These are phyloP conservation scores for Poecilia picta DNA, from an alignment of 2,797 vertebrate genomes.

Conservation along the genomic window DNA sequence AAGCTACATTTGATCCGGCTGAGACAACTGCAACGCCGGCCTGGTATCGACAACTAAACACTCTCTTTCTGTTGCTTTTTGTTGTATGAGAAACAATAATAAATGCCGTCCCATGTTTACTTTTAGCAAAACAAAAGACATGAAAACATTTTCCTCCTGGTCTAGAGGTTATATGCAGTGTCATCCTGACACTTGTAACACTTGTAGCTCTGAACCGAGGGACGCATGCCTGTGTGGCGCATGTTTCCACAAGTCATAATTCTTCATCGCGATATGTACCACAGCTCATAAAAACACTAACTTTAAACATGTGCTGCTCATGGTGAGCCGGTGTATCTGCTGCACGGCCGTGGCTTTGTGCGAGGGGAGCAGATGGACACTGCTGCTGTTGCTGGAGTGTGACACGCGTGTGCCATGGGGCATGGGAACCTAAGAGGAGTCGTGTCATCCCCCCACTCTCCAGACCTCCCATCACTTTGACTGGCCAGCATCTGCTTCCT, in stretches of 20 bases:
- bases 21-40: no score
- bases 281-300: neutral
- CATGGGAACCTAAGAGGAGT: slow-evolving; percentile 79
- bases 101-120: neutral
- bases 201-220: neutral
- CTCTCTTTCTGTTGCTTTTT: no score
- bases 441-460: slow-evolving; percentile 31
- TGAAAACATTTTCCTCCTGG: neutral
- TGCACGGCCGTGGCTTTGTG: slow-evolving; percentile 51
- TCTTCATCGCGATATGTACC: neutral
- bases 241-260: no score
- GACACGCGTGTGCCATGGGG: slow-evolving; percentile 76
- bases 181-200: neutral
- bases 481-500: slow-evolving; percentile 73
- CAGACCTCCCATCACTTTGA: slow-evolving; percentile 53
- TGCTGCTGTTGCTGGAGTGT: slow-evolving; percentile 68
- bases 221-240: neutral
- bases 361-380: slow-evolving; percentile 78
- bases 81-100: neutral
- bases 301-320: neutral
- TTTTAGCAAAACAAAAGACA: neutral
- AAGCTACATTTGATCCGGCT: no score
- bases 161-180: no score
- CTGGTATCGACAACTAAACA: no score
- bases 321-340: slow-evolving; percentile 9